Evolutionary conservation across 2,888 invertebrate genomes (phyloP), one percentile per base, ranked within the genome.

Genomic region (Chydorus sphaericus): DNA sequence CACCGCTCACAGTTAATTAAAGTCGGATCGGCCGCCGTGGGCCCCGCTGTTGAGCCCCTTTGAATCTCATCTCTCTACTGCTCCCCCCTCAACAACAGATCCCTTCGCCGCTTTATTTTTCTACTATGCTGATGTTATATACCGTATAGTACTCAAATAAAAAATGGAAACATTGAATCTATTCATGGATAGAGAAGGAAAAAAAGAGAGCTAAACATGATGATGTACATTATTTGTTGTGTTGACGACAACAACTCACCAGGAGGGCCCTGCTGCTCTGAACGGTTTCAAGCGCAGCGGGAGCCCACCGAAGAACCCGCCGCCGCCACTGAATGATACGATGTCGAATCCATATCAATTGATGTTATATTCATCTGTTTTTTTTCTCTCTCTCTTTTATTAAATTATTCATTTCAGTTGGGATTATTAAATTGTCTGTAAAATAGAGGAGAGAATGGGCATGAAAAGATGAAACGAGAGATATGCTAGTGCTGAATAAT

Each of bases 1-100:
- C n/a, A n/a, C n/a, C n/a, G n/a, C n/a, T n/a, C n/a, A n/a, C 20
- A 28, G 44, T 16, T 44, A 44, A 44, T 44, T 44, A 44, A 44
- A 44, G 44, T 44, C 44, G 44, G 44, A 44, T 44, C 14, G 44
- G 10, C 10, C 7, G 3, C n/a, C n/a, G 33, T 8, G 33, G 33
- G 14, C 8, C 33, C 33, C 33, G 8, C 14, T 14, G 14, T 33
- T 33, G 8, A 14, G 8, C 14, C 33, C 14, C 26, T 44, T 44
- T 14, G 39, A 14, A 39, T 3, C n/a, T n/a, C n/a, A n/a, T n/a
- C n/a, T 8, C 18, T 39, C 39, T 39, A 4, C 20, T n/a, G 10
- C 39, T 20, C 16, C 39, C 16, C 20, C 8, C 38, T 7, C 18
- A 20, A 16, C 7, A 20, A 20, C 20, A 20, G 23, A 39, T 39